A percentile compares a stretch with the other conserved stretches of the same genome.
These are phyloP conservation scores for Scaptodrosophila lebanonensis DNA, from an alignment of 1,140 invertebrate genomes.

Conservation along the genomic window DNA sequence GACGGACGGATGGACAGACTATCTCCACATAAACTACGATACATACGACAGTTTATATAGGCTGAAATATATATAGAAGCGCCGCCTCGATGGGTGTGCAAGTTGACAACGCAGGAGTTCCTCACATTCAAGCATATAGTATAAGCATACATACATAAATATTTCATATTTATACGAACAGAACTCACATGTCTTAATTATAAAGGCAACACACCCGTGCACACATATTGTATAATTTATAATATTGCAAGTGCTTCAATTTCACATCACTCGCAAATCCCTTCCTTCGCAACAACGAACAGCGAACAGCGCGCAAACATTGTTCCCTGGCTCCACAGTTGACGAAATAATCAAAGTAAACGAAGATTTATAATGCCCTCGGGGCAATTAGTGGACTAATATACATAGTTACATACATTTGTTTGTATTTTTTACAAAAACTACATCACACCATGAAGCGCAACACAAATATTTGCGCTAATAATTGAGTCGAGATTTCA, in stretches of 20 bases:
- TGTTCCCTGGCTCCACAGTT: background rate
- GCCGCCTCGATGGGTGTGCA: background rate
- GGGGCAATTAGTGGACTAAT: conserved; percentile 32
- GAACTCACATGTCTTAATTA: conserved; percentile 55
- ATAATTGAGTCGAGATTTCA: conserved; percentile 19
- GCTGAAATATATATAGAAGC: conserved; percentile 1
- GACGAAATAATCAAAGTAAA: conserved; percentile 60
- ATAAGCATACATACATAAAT: no score
- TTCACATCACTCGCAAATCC: no score
- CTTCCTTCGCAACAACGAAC: no score
- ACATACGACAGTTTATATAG: conserved; percentile 14
- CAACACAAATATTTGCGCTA: conserved; percentile 45
- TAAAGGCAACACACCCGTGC: conserved; percentile 15
- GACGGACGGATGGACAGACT: no score
- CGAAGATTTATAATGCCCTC: conserved; percentile 45
- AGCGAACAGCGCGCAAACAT: no score
- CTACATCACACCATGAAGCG: conserved; percentile 22
- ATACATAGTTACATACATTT: conserved; percentile 1
- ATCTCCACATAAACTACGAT: no score
- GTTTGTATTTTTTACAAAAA: conserved; percentile 4
- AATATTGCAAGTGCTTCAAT: conserved; percentile 1
- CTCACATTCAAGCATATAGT: conserved; percentile 13
- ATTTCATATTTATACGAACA: no score
- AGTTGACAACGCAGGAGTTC: background rate
- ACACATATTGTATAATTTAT: conserved; percentile 28